Base-by-base conservation (phyloP, 2,797 vertebrate species). In the Danio kyathit region DNA sequence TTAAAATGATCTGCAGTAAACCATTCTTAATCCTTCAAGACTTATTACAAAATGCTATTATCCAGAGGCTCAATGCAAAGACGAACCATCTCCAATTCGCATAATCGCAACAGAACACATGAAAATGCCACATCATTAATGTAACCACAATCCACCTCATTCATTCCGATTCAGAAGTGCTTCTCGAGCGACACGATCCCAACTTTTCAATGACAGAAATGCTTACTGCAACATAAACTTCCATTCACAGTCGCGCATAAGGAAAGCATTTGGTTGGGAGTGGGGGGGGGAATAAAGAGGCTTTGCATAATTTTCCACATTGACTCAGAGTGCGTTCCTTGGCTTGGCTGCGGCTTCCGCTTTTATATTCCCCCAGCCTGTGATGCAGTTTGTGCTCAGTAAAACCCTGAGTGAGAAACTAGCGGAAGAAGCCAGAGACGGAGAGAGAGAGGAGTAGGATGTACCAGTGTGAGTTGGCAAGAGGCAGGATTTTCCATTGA, bases 381-480 rank as follows among this genome's bases (percentile, higher is more conserved):
- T 21, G 46, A 61, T 79, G 67, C 67, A 54, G 56, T 79, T 67
- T 77, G 52, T 67, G 67, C 56, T 63, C 77, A 44, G 78, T 65
- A 73, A 57, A 80, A 64, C 29, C 67, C 67, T 13, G 57, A 56
- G 77, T 52, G 49, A 72, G 66, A 72, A 74, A 80, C 56, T 57
- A 86, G 80, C 75, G 57, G 80, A 83, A 82, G 43, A 73, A 40
- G 86, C 88, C 89, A 90, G 89, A 85, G 89, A 85, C 44, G 9
- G 6, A 57, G 48, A 57, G 21, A 82, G 69, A 59, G 63, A 56
- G 29, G 90, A 92, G 89, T 87, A 90, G 90, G 92, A 92, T 93
- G 92, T 93, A 92, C 93, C 93, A 92, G 91, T 92, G 91, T 90
- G 87, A 94, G 89, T 92, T 94, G 94, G 94, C 93, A 94, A 88